Conservation (phyloP, 2,888 invertebrate species). For the Mesorhabditis spiculigera region DNA sequence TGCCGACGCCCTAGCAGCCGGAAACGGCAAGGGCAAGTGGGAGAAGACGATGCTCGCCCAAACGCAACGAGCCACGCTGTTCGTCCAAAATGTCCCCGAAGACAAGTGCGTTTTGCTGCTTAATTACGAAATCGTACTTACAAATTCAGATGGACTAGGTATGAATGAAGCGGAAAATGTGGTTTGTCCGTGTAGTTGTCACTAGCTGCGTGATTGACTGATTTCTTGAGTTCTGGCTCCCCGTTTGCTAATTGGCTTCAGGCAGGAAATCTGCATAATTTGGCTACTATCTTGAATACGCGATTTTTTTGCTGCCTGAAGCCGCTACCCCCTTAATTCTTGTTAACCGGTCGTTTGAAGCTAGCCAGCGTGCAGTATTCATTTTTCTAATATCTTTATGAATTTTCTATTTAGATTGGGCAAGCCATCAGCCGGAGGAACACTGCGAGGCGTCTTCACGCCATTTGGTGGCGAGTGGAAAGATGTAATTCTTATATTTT, state of each 20-base stretch:
- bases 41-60: constrained; percentile 64
- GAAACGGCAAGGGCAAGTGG: constrained; percentile 67
- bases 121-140: constrained; percentile 57
- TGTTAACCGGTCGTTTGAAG: no score
- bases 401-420: neutral
- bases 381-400: no score
- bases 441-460: neutral
- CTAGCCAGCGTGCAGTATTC: no score
- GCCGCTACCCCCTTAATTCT: no score
- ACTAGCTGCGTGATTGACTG: no score
- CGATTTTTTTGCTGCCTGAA: no score
- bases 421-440: constrained; percentile 1
- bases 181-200: no score
- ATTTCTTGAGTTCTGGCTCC: no score
- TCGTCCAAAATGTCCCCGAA: constrained; percentile 73
- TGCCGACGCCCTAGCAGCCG: constrained; percentile 68
- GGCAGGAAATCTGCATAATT: no score
- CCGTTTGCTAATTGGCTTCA: no score
- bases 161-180: neutral
- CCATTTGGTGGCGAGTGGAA: constrained; percentile 6
- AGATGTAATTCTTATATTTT: neutral
- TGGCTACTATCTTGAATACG: no score
- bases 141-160: constrained; percentile 22
- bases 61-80: constrained; percentile 72
- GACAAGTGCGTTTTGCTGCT: constrained; percentile 73